phyloP scores from a whole-genome alignment of 2,113 vertebrate genomes.

The Cyanoderma ruficeps region DNA sequence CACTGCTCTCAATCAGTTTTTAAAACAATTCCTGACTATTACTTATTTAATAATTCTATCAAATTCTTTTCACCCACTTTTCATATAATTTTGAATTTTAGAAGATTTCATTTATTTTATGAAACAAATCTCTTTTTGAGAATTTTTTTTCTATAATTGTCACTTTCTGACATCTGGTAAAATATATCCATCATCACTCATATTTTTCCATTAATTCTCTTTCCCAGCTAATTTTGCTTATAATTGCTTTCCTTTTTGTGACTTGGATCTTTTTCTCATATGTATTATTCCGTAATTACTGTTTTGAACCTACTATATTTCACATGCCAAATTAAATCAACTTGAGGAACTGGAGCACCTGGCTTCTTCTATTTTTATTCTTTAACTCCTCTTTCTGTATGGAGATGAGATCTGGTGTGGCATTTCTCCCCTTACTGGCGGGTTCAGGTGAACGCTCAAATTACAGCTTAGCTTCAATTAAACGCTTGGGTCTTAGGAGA shows the following conservation, averaged over 20 bases:
- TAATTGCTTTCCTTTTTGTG: slow-evolving; percentile 25
- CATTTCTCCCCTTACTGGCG: neutral
- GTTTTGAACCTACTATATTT: slow-evolving; percentile 44
- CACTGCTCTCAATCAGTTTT: neutral
- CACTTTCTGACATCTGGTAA: slow-evolving; percentile 13
- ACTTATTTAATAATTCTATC: neutral
- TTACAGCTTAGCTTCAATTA: neutral
- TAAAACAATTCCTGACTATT: neutral
- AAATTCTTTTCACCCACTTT: neutral
- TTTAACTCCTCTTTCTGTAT: neutral
- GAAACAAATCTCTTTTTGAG: neutral
- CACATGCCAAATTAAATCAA: slow-evolving; percentile 45
- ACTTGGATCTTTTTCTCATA: neutral
- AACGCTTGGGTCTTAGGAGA: neutral
- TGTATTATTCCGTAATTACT: slow-evolving; percentile 56
- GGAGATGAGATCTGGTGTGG: neutral
- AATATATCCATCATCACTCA: slow-evolving; percentile 31
- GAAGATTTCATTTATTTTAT: neutral
- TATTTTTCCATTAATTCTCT: slow-evolving; percentile 41
- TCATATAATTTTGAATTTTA: neutral
- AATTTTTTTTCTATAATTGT: neutral
- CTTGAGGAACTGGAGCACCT: slow-evolving; percentile 31
- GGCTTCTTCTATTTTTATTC: slow-evolving; percentile 32
- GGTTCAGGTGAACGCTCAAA: neutral
- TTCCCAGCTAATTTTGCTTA: slow-evolving; percentile 9